Conservation (phyloP, 2,888 invertebrate species). For the Disparrhopalites patrizii region DNA sequence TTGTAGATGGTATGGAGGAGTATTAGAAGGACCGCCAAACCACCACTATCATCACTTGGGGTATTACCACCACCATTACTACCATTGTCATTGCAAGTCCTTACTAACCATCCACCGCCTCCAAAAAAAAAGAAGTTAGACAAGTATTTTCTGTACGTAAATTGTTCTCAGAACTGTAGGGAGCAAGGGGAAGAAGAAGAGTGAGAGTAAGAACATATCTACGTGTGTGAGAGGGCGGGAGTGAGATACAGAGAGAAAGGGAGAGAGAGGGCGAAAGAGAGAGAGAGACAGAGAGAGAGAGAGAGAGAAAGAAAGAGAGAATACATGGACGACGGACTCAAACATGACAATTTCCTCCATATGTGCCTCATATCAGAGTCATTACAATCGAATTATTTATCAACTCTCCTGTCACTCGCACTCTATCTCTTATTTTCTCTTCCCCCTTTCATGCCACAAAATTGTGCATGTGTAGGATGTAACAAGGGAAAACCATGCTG, state of each 20-base stretch:
- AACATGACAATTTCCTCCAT: constrained; percentile 8
- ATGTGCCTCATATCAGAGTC: constrained; percentile 21
- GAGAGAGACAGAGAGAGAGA: not conserved
- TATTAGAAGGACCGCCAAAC: too few species aligned
- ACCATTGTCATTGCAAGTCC: too few species aligned
- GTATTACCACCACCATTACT: too few species aligned
- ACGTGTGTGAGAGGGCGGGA: not conserved
- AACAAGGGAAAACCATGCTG: too few species aligned
- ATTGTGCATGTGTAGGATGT: too few species aligned
- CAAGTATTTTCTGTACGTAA: not conserved
- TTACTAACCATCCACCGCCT: too few species aligned
- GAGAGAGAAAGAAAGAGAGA: not conserved
- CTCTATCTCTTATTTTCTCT: constrained; percentile 17
- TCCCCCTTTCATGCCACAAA: constrained; percentile 5
- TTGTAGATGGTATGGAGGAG: too few species aligned
- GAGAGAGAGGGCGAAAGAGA: not conserved
- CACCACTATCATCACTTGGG: too few species aligned
- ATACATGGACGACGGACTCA: not conserved
- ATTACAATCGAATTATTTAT: constrained; percentile 29
- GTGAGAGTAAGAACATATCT: not conserved
- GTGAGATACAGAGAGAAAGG: not conserved
- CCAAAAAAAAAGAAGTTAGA: too few species aligned
- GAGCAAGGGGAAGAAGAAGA: not conserved
- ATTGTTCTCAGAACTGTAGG: not conserved
- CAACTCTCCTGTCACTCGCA: constrained; percentile 19